Conservation (phyloP, 2,888 invertebrate species). For the Rhyacophila evoluta region DNA sequence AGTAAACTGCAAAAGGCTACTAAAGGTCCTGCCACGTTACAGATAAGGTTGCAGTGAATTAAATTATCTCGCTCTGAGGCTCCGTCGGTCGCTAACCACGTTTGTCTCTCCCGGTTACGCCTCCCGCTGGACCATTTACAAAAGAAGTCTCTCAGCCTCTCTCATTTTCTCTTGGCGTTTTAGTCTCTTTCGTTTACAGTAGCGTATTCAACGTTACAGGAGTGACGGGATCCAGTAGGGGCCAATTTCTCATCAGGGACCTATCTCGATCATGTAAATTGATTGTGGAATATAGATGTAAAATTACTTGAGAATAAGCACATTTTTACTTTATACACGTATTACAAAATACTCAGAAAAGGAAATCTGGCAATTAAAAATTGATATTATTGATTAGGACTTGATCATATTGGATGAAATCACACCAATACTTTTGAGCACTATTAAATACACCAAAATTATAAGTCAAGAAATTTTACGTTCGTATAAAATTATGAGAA, state of each 20-base stretch:
- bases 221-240: background rate
- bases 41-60: slow-evolving; percentile 48
- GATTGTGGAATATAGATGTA: background rate
- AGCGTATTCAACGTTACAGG: background rate
- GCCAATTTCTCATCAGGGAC: background rate
- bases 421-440: no score
- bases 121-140: slow-evolving; percentile 25
- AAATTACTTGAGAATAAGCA: no score
- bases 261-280: background rate
- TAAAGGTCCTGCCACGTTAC: slow-evolving; percentile 27
- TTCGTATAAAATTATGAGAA: no score
- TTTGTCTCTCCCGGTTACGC: slow-evolving; percentile 45
- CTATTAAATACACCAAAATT: no score
- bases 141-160: slow-evolving; percentile 16
- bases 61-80: slow-evolving; percentile 37
- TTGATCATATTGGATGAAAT: no score
- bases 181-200: background rate
- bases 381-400: no score
- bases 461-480: no score
- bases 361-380: no score
- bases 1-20: slow-evolving; percentile 21
- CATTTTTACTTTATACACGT: no score
- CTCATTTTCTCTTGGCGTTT: background rate
- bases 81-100: slow-evolving; percentile 34
- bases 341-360: no score